Evolutionary conservation across 2,113 vertebrate genomes (phyloP).

Genomic region (Lethenteron camtschaticum): DNA sequence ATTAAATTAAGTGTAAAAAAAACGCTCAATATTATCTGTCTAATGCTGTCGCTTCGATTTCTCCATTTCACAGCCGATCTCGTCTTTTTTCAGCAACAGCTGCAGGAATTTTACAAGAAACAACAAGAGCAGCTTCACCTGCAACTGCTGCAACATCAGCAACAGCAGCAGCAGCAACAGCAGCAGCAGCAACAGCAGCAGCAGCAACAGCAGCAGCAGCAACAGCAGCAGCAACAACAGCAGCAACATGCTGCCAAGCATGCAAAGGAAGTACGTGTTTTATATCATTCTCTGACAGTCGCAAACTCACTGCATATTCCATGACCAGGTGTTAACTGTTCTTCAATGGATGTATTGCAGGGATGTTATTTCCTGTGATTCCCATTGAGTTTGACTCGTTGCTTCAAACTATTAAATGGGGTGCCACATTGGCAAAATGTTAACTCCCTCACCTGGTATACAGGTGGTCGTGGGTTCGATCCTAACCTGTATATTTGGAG

Average conservation of each 20-base stretch:
- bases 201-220: constrained; percentile 22
- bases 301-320: too few species aligned
- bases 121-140: constrained; percentile 99
- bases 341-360: too few species aligned
- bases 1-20: constrained; percentile 7
- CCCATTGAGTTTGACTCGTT: too few species aligned
- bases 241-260: constrained; percentile 96
- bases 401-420: too few species aligned
- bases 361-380: too few species aligned
- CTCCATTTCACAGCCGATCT: constrained; percentile 20
- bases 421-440: too few species aligned
- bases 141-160: constrained; percentile 92
- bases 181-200: constrained; percentile 28
- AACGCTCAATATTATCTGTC: constrained; percentile 19
- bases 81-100: constrained; percentile 62
- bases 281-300: not conserved
- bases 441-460: too few species aligned
- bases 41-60: constrained; percentile 22
- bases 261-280: constrained; percentile 69
- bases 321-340: too few species aligned
- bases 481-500: too few species aligned
- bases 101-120: constrained; percentile 99
- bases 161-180: constrained; percentile 34
- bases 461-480: too few species aligned
- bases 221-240: constrained; percentile 52